These are phyloP conservation scores for Maconellicoccus hirsutus DNA, from an alignment of 1,140 invertebrate species.

Conservation along the genomic window DNA sequence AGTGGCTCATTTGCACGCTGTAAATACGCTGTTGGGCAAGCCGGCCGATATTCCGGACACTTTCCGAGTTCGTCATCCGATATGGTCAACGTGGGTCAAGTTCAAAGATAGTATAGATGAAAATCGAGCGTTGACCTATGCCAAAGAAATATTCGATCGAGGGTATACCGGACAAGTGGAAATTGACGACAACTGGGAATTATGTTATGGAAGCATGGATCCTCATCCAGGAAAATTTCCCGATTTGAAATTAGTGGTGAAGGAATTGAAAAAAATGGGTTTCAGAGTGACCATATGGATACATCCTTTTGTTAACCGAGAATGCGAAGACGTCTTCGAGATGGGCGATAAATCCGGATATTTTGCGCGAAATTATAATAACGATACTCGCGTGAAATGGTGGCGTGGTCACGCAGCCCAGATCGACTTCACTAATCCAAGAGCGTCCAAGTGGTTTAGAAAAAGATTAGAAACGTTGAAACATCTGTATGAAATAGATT, in stretches of 20 bases:
- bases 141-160: constrained; percentile 51
- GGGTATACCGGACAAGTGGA: constrained; percentile 75
- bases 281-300: constrained; percentile 61
- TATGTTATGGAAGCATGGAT: constrained; percentile 67
- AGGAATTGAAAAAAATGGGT: constrained; percentile 23
- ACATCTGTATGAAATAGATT: constrained; percentile 55
- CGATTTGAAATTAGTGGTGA: background rate
- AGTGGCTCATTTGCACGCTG: constrained; percentile 3
- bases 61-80: constrained; percentile 47
- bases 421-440: constrained; percentile 66
- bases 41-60: constrained; percentile 44
- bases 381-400: constrained; percentile 54
- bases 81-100: constrained; percentile 86
- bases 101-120: constrained; percentile 60
- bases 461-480: constrained; percentile 46
- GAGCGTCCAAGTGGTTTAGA: constrained; percentile 54
- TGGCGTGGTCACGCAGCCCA: constrained; percentile 61
- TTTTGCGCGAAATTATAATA: constrained; percentile 45
- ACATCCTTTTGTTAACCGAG: constrained; percentile 76
- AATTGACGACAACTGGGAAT: constrained; percentile 86
- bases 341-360: constrained; percentile 34
- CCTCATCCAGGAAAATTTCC: constrained; percentile 32
- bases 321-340: constrained; percentile 50
- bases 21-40: background rate
- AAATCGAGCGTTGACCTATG: constrained; percentile 51